Evolutionary conservation across 2,888 invertebrate species (phyloP), one percentile per base, ranked within the genome.

Genomic region (Andrena minutula): DNA sequence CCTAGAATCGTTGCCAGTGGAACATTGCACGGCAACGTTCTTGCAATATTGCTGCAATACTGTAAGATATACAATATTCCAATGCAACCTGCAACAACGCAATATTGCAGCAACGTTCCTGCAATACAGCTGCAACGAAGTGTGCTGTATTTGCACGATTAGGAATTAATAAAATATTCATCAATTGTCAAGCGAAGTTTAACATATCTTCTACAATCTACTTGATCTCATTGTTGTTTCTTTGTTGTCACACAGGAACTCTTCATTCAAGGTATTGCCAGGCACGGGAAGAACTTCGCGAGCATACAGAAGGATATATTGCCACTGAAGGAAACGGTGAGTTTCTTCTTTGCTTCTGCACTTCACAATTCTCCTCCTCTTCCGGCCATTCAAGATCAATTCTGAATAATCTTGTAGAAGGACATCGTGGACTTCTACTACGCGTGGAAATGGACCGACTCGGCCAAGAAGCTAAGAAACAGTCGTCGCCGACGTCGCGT

Each of bases 371-470:
- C 20, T 5, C 8, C 20, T 26, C 10, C 35, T 23, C 10, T 58
- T 60, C 2, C 5, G 16, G 41, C 4, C 41, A 41, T 41, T 12
- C 1, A 5, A 5, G 5, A 4, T 20, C 23, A 35, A 16, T 32
- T 23, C 2, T 3, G 0, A 7, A 26, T 4, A 51, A 47, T 60
- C 23, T 73, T 65, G 4, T 75, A 84, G 84, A 81, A 79, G 23
- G 84, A 86, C 8, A 41, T 87, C 51, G 75, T 84, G 7, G 78
- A 82, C 0, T 84, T 83, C 30, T 87, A 86, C 35, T 87, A 87
- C 56, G 56, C 70, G 8, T 83, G 83, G 84, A 84, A 87, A 63
- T 72, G 81, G 75, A 72, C 75, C 20, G 64, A 79, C 4, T 16
- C 65, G 8, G 75, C 49, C 26, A 86, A 66, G 58, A n/a, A 71